Conservation (phyloP, 2,888 invertebrate species). For the Callinectes sapidus region DNA sequence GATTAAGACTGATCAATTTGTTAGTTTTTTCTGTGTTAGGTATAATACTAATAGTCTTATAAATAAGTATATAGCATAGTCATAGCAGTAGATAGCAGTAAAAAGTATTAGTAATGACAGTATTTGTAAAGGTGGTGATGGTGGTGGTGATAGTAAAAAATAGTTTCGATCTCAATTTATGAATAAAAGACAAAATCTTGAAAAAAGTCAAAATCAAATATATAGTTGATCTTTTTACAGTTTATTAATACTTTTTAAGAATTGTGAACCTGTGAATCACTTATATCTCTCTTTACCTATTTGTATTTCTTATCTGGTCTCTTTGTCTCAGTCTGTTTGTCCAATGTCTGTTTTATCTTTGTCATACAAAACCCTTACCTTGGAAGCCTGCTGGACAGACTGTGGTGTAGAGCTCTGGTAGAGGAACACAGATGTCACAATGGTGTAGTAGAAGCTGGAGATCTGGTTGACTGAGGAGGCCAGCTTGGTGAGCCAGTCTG, state of each 20-base stretch:
- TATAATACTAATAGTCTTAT: neutral
- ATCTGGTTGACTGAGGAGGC: slow-evolving; percentile 66
- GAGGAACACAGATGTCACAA: slow-evolving; percentile 70
- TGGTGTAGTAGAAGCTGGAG: slow-evolving; percentile 66
- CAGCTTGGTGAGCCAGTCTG: slow-evolving; percentile 64
- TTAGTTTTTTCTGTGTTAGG: too few species aligned
- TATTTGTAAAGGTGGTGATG: too few species aligned
- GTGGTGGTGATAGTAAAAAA: too few species aligned
- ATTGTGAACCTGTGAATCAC: too few species aligned
- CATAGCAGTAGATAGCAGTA: neutral
- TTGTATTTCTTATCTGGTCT: neutral
- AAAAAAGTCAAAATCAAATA: too few species aligned
- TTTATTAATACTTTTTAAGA: too few species aligned
- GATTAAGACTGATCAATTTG: too few species aligned
- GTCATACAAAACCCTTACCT: slow-evolving; percentile 43
- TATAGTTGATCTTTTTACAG: too few species aligned
- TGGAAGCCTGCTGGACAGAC: slow-evolving; percentile 69
- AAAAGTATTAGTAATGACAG: too few species aligned
- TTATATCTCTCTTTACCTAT: neutral
- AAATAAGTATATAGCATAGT: neutral
- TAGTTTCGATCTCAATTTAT: too few species aligned
- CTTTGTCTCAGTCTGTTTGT: neutral
- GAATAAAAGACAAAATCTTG: too few species aligned
- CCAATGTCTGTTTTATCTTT: neutral
- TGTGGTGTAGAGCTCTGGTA: slow-evolving; percentile 68